Evolutionary conservation across 1,140 invertebrate genomes (phyloP), one percentile per base, ranked within the genome.

Genomic region (Aethina tumida): DNA sequence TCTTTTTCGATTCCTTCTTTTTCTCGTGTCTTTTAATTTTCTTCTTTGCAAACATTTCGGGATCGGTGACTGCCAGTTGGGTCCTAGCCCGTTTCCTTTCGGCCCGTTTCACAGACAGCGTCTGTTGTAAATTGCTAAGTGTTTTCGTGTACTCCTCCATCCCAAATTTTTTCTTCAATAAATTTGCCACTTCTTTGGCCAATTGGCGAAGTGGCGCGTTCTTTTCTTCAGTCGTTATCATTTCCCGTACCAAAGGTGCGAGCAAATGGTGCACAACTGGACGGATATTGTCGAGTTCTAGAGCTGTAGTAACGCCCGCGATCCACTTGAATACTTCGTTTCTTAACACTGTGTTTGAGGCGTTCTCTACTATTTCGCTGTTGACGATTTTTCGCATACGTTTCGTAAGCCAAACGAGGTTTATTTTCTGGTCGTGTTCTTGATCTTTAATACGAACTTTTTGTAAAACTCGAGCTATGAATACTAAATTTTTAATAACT

Each of bases 21-120:
- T 77, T 82, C 39, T 78, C 69, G 47, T 86, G 77, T 41, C 76
- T 71, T 29, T 75, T 75, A 4, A 87, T 73, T 65, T 84, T 86
- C 55, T 77, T 75, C 55, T 81, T 81, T 0, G 82, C 83, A 17
- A 79, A 78, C 43, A 72, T 65, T 50, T 84, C 81, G 15, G 85
- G 84, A 65, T 87, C 72, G 1, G 74, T 75, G 1, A 90, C 74
- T 51, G 73, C 74, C 59, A 77, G 66, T 67, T 82, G 67, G 66
- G 69, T 73, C 28, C 73, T 67, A 14, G 66, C 49, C 43, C 74
- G 73, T 50, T 82, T 86, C 41, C 79, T 69, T 46, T 77, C 71
- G 13, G 76, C 73, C 55, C 73, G 67, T 48, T 69, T 77, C 4
- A 73, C 63, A 32, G 74, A 71, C 2, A 83, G 50, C 34, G 60